Base-by-base conservation (phyloP, 2,113 vertebrate species). In the Tupaia chinensis region DNA sequence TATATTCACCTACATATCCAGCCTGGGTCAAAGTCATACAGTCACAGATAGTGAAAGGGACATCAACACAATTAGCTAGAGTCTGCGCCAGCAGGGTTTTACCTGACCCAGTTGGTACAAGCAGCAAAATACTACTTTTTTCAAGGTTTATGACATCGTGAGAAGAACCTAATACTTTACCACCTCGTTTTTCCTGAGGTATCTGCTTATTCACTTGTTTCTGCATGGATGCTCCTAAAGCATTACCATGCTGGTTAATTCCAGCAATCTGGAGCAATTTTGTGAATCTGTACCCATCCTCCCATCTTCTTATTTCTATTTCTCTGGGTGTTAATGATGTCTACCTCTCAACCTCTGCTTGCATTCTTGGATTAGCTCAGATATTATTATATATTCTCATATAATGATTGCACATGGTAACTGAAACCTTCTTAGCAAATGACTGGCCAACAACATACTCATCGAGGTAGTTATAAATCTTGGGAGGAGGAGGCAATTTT, bases 221-320 rank as follows among this genome's bases (percentile, higher is more conserved):
- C 98, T 99, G 99, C 99, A 99, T 98, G 1, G 99, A 99, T 0
- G 99, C 99, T 77, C 99, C 99, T 78, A 99, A 98, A 93, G 99
- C 99, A 65, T 99, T 99, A 69, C 99, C 99, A 2, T 99, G 99
- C 81, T 99, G 99, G 96, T 99, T 99, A 96, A 99, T 99, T 25
- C 99, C 99, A 95, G 99, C 99, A 20, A 99, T 99, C 98, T 99
- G 99, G 98, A 99, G 99, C n/a, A 99, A 98, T 78, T 99, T 99
- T 99, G 99, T 99, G 98, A 99, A 99, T 99, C 99, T 99, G 99
- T 99, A 99, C 98, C 99, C 99, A 99, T 99, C 99, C 98, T 99
- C 99, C 98, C 99, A 99, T 99, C 99, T 99, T 99, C 99, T 99
- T 98, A 99, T 99, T 98, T 99, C 99, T 99, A 99, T 99, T 98